Evolutionary conservation across 2,113 vertebrate species (phyloP).

Genomic region (Aix galericulata): DNA sequence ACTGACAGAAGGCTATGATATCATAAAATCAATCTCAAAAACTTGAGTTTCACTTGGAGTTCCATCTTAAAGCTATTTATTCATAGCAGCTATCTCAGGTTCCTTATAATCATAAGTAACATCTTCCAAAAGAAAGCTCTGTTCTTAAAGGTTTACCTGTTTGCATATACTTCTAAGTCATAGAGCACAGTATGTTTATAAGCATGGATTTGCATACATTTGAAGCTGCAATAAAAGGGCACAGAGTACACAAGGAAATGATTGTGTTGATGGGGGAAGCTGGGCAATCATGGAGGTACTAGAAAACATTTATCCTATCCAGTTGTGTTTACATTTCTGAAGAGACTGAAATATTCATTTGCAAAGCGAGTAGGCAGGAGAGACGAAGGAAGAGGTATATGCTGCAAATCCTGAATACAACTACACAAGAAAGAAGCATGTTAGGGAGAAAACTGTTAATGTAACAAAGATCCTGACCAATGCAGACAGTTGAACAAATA

Average conservation of each 20-base stretch:
- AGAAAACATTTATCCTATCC: neutral
- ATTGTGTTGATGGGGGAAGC: neutral
- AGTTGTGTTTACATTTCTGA: neutral
- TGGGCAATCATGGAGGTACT: neutral
- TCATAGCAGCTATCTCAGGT: neutral
- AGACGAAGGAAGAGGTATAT: neutral
- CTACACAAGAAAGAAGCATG: neutral
- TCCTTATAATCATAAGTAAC: neutral
- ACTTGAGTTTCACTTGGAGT: neutral
- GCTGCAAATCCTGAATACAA: neutral
- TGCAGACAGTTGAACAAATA: neutral
- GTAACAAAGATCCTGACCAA: neutral
- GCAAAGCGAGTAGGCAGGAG: neutral
- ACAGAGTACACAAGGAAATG: neutral
- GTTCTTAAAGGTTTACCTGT: neutral
- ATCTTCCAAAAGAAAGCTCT: neutral
- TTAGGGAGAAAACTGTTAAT: accelerated
- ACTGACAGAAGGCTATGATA: neutral
- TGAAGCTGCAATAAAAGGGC: neutral
- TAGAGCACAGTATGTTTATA: neutral
- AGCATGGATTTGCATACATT: neutral
- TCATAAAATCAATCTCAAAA: neutral
- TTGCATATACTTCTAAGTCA: neutral
- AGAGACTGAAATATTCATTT: neutral
- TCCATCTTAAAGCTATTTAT: neutral